phyloP scores from a whole-genome alignment of 1,140 invertebrate genomes.

The Laupala kohalensis region DNA sequence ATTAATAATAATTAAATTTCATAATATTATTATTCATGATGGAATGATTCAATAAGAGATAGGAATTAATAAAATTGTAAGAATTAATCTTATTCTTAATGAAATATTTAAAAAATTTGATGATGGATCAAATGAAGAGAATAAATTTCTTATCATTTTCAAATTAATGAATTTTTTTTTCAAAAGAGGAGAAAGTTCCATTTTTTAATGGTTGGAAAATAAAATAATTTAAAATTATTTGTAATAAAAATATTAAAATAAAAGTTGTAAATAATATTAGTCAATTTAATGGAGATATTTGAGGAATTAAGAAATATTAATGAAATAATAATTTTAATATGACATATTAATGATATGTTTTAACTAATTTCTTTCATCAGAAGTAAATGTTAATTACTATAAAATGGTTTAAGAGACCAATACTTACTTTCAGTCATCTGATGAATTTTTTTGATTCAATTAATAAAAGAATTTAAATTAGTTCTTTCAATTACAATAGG shows the following conservation, averaged over 20 bases:
- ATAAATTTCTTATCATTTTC: conserved; percentile 9
- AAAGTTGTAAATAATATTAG: not conserved
- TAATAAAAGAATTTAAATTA: not conserved
- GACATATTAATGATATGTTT: conserved; percentile 4
- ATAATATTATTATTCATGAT: too few species aligned
- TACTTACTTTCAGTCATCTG: conserved; percentile 9
- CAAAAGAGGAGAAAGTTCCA: not conserved
- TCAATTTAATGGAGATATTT: conserved; percentile 5
- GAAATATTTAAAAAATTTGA: not conserved
- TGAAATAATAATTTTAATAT: conserved; percentile 4
- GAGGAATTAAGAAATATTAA: conserved; percentile 3
- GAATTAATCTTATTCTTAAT: too few species aligned
- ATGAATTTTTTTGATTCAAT: conserved; percentile 2
- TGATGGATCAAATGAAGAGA: conserved; percentile 1
- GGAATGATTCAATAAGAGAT: too few species aligned
- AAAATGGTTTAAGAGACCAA: conserved; percentile 4
- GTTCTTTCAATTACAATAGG: conserved; percentile 54
- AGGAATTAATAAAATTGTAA: too few species aligned
- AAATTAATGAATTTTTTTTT: not conserved
- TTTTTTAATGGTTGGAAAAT: not conserved
- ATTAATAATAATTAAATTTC: too few species aligned
- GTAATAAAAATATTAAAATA: conserved; percentile 2
- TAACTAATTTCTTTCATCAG: conserved; percentile 7
- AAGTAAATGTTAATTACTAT: conserved; percentile 3
- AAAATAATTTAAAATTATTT: conserved; percentile 1